Evolutionary conservation across 1,140 invertebrate species (phyloP), one percentile per base, ranked within the genome.

Genomic region (Euborellia annulipes): DNA sequence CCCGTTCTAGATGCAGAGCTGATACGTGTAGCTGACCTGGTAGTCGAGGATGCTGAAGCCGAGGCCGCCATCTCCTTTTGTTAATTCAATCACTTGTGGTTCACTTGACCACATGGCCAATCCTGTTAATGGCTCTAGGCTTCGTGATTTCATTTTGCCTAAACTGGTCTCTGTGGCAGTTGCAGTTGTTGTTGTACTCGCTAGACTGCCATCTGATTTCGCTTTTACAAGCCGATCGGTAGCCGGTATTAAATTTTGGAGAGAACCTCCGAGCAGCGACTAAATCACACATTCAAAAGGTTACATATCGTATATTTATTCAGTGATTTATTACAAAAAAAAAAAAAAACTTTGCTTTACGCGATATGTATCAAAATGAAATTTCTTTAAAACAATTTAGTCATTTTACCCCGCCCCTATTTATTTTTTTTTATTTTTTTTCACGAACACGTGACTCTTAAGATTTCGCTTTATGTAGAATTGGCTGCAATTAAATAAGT

Each of bases 21-120:
- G n/a, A n/a, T n/a, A n/a, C n/a, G n/a, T 18, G 11, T 8, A 20
- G 52, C 63, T 66, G 59, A 87, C 85, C 76, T 90, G 82, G 69
- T 98, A 98, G 69, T 98, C 96, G 53, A 98, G 73, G 62, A 99
- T 96, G 53, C 90, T 96, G 69, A 99, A 99, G 49, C 96, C 96
- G 50, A 99, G 75, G 23, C 95, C 96, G 51, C 89, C 76, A 62
- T 96, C 92, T 54, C 91, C 92, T 67, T 98, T 98, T 39, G 85
- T 76, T 53, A 99, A 67, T 65, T 95, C 88, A 62, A 99, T 95
- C 51, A 95, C 82, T 62, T 97, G 89, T 42, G 92, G 86, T 58
- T 98, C 88, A 39, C 83, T 88, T 52, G 86, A 87, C 95, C 95
- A 99, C 86, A 98, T 96, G 11, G 94, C 94, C 48, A 98, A 69